phyloP scores from a whole-genome alignment of 2,888 invertebrate genomes.

The Ecliptopera silaceata region DNA sequence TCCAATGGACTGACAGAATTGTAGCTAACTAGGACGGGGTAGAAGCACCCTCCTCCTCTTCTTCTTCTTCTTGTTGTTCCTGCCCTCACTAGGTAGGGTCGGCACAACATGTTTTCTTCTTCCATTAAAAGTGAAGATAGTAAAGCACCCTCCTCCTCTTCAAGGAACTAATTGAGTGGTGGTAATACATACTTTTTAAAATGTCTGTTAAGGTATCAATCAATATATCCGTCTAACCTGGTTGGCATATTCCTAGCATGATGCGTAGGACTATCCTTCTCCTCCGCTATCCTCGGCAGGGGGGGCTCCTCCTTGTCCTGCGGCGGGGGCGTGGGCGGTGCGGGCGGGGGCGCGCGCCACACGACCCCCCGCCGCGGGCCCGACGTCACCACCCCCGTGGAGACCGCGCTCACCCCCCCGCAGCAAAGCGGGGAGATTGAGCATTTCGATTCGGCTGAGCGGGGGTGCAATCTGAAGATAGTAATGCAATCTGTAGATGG shows the following conservation, averaged over 20 bases:
- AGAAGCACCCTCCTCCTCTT: no score
- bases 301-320: conserved; percentile 74
- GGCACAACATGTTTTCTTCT: no score
- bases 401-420: conserved; percentile 67
- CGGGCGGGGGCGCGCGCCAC: conserved; percentile 61
- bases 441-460: conserved; percentile 92
- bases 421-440: conserved; percentile 92
- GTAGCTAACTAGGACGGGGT: no score
- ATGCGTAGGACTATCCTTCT: conserved; percentile 91
- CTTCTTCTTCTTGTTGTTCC: no score
- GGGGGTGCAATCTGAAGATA: conserved; percentile 89
- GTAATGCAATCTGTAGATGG: background rate
- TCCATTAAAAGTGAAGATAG: no score
- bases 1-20: no score
- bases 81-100: no score
- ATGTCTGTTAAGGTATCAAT: no score
- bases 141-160: no score
- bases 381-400: conserved; percentile 55
- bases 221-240: no score
- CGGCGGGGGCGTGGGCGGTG: conserved; percentile 68
- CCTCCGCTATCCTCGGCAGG: conserved; percentile 93
- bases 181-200: no score
- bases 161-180: no score
- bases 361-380: conserved; percentile 48
- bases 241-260: conserved; percentile 59